Conservation (phyloP, 2,888 invertebrate genomes). For the Diogma glabrata region DNA sequence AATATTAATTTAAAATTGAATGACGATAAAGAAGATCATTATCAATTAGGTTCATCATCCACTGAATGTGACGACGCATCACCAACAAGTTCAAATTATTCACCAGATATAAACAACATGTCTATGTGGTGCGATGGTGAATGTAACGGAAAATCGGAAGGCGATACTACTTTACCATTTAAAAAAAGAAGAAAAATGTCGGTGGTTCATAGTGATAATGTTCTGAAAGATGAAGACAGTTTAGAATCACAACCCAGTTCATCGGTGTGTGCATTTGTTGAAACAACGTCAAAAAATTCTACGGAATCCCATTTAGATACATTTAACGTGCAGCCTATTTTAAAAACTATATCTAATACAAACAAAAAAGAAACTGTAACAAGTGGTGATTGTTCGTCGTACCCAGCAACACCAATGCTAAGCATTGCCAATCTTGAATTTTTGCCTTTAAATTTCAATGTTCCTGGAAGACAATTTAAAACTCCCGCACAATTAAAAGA, state of each 20-base stretch:
- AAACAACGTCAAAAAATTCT: background rate
- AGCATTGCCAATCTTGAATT: constrained; percentile 19
- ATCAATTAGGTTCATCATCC: background rate
- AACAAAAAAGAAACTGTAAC: background rate
- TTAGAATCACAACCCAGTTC: constrained; percentile 10
- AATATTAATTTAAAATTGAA: background rate
- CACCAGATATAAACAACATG: constrained; percentile 1
- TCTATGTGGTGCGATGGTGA: constrained; percentile 8
- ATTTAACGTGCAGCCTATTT: background rate
- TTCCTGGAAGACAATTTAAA: constrained; percentile 13
- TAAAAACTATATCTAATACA: constrained; percentile 6
- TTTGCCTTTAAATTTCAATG: constrained; percentile 9
- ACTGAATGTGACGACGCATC: background rate
- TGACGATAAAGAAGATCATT: background rate
- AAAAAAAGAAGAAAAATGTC: constrained; percentile 19
- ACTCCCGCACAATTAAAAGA: constrained; percentile 16
- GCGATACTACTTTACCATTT: constrained; percentile 17
- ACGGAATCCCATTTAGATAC: background rate
- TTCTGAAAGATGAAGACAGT: constrained; percentile 16
- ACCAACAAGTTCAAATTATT: constrained; percentile 2
- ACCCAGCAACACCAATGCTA: constrained; percentile 19
- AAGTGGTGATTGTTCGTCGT: constrained; percentile 13
- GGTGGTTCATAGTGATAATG: constrained; percentile 13
- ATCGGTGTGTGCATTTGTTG: constrained; percentile 1
- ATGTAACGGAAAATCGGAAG: constrained; percentile 11